Evolutionary conservation across 2,797 vertebrate species (phyloP).

Genomic region (Micromesistius poutassou): DNA sequence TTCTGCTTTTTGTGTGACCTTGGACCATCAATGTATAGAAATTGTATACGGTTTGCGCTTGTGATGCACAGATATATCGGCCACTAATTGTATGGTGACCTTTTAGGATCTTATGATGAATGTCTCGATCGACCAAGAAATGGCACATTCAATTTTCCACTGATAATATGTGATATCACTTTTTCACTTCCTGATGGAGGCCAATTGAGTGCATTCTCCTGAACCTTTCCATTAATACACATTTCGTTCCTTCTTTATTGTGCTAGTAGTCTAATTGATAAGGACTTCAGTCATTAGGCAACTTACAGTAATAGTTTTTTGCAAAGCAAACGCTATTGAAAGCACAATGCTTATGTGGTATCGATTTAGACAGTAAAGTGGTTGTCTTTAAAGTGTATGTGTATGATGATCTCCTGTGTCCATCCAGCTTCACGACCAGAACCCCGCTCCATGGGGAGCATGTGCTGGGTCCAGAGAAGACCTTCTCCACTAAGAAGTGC

Average conservation of each 20-base stretch:
- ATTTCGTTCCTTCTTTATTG: not conserved
- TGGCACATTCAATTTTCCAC: too few relatives aligned
- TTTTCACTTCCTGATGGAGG: too few relatives aligned
- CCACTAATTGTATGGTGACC: not conserved
- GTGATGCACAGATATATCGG: not conserved
- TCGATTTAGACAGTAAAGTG: not conserved
- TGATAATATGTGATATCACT: too few relatives aligned
- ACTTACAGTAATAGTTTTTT: not conserved
- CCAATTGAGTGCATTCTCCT: not conserved
- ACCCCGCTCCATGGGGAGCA: slow-evolving; percentile 79
- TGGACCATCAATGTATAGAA: too few relatives aligned
- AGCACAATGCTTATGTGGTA: not conserved
- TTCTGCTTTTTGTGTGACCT: not conserved
- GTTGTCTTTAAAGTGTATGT: not conserved
- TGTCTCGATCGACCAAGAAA: too few relatives aligned
- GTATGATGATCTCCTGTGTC: not conserved
- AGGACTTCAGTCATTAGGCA: not conserved
- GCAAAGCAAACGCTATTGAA: too few relatives aligned
- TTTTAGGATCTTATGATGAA: too few relatives aligned
- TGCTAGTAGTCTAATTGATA: not conserved
- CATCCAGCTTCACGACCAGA: slow-evolving; percentile 63
- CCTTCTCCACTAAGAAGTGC: slow-evolving; percentile 95
- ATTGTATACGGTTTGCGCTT: not conserved
- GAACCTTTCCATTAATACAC: not conserved
- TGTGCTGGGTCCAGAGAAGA: slow-evolving; percentile 80